A percentile compares a stretch with the other conserved stretches of the same genome.
Evolutionary conservation across 92 coral and sea anemone species (phyloP).

Genomic region (Parazoanthus swiftii): DNA sequence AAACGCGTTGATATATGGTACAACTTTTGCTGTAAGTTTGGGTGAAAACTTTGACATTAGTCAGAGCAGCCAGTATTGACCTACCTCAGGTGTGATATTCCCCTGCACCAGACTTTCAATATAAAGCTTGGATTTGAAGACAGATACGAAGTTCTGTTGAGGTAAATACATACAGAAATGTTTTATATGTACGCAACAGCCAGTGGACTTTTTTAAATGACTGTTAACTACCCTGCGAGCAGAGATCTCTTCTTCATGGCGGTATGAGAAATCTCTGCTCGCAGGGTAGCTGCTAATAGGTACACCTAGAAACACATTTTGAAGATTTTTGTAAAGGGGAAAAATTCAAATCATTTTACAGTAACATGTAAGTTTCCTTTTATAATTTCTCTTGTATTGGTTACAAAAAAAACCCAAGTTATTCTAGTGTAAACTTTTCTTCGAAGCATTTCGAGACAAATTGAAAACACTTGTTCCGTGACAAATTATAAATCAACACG

Average conservation of each 20-base stretch:
- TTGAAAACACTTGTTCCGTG: neutral
- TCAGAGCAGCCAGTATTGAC: neutral
- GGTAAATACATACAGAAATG: neutral
- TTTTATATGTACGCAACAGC: neutral
- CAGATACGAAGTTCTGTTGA: constrained; percentile 69
- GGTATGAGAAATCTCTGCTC: too few species aligned
- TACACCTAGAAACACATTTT: too few species aligned
- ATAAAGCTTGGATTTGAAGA: constrained; percentile 73
- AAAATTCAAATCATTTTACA: neutral
- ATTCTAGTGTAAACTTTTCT: neutral
- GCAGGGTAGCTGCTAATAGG: too few species aligned
- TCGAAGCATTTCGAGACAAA: neutral
- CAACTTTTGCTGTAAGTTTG: too few species aligned
- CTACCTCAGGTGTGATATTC: constrained; percentile 74
- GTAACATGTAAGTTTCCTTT: neutral
- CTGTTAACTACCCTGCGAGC: too few species aligned
- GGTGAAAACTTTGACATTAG: too few species aligned
- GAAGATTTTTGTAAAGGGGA: neutral
- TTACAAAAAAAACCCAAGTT: too few species aligned
- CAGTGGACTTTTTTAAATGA: too few species aligned
- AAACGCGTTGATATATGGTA: too few species aligned
- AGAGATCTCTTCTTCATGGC: too few species aligned
- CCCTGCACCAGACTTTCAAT: constrained; percentile 88
- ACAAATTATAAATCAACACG: neutral
- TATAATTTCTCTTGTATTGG: neutral